phyloP scores from a whole-genome alignment of 2,113 vertebrate genomes.

The Prinia subflava region DNA sequence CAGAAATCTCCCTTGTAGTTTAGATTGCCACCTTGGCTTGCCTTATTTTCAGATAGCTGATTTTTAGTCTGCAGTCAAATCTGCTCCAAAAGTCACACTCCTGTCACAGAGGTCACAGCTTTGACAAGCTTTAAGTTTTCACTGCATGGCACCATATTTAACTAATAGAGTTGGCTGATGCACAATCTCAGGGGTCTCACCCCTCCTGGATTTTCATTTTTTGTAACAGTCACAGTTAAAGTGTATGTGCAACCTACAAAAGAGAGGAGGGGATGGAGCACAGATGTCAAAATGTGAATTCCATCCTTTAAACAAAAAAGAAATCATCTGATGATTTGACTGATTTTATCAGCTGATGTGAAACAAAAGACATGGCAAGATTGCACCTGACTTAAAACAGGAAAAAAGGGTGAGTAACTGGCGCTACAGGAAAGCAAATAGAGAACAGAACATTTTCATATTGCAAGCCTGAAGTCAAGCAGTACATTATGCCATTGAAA shows the following conservation, averaged over 20 bases:
- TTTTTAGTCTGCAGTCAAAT: not conserved
- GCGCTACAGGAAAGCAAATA: not conserved
- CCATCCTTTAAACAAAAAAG: not conserved
- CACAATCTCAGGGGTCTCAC: not conserved
- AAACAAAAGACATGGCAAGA: not conserved
- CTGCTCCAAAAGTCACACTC: not conserved
- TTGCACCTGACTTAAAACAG: not conserved
- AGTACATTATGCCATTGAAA: not conserved
- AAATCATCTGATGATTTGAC: not conserved
- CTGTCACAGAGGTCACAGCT: not conserved
- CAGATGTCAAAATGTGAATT: conserved; percentile 6
- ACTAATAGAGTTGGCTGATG: not conserved
- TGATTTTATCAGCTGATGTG: not conserved
- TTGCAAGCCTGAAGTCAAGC: not conserved
- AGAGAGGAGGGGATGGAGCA: not conserved
- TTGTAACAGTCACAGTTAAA: not conserved
- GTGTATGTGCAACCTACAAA: not conserved
- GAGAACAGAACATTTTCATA: not conserved
- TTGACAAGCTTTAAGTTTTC: not conserved
- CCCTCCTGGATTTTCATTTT: not conserved
- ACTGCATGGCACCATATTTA: not conserved
- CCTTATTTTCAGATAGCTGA: not conserved
- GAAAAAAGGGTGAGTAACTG: not conserved
- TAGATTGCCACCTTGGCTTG: not conserved
- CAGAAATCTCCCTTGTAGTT: not conserved